Evolutionary conservation across 2,888 invertebrate species (phyloP), one percentile per base, ranked within the genome.

Genomic region (Noctuana brunneofusca): DNA sequence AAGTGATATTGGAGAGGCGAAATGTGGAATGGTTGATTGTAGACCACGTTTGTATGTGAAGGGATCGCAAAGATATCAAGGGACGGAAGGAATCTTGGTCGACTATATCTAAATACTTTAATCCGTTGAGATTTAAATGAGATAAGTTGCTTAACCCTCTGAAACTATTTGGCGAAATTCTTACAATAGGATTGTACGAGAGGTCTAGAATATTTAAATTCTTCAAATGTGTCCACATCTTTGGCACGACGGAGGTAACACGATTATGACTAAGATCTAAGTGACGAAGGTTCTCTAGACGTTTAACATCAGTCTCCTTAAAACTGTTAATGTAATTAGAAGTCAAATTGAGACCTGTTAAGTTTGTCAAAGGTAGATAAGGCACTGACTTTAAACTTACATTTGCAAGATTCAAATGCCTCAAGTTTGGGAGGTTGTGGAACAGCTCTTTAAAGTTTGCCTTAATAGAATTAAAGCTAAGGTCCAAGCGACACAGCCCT

Each of bases 401-500:
- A 79, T 94, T 94, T 59, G 95, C 94, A 75, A 97, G 92, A 78
- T 94, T 95, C 71, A 97, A 92, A 78, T 95, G 93, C 79, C 96
- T 94, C 68, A 97, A 92, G 76, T 95, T 95, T 59, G 96, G 96
- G 56, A 97, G 94, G 84, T 97, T 96, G 79, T 97, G 95, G 79
- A 97, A 96, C 56, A 97, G 93, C 85, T 97, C 97, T 78, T 96
- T 96, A 79, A 96, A 95, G 89, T 96, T 96, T 66, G 97, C 96
- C 72, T 96, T 95, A 66, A 97, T 89, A 35, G 94, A 93, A 87
- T 97, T 97, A 70, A 93, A 94, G 70, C 96, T 95, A 55, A 97
- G 91, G 86, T 97, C 96, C 74, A 97, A 90, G 73, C 94, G 94
- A 71, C 97, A 94, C 66, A 97, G 88, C 70, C 95, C 95, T 49